These are phyloP conservation scores for Sorex fumeus DNA, from an alignment of 2,113 vertebrate genomes.

Conservation along the genomic window DNA sequence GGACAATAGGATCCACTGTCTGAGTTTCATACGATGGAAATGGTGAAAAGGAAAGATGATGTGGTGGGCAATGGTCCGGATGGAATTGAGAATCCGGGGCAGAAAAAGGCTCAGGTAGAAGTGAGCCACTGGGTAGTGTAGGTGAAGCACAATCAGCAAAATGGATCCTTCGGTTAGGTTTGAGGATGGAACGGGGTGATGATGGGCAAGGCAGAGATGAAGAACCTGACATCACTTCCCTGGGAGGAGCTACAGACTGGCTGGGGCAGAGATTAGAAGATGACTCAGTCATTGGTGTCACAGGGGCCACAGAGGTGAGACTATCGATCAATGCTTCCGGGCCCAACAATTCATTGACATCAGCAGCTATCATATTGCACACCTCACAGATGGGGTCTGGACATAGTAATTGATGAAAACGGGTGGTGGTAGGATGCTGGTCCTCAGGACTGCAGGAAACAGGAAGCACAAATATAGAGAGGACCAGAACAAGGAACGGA, in stretches of 20 bases:
- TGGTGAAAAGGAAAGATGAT: neutral
- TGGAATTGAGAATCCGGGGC: neutral
- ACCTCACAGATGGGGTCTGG: slow-evolving; percentile 38
- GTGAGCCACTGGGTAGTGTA: neutral
- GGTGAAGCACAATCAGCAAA: neutral
- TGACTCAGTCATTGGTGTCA: neutral
- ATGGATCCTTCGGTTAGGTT: neutral
- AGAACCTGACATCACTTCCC: neutral
- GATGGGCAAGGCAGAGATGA: neutral
- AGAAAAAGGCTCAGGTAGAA: neutral
- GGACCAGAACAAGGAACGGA: neutral
- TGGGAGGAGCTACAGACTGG: neutral
- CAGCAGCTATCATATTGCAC: neutral
- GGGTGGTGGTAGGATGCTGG: neutral
- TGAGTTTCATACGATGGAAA: neutral
- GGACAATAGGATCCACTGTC: neutral
- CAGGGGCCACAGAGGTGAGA: neutral
- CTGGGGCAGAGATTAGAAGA: neutral
- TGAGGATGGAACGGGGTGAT: neutral
- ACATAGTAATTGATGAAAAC: neutral
- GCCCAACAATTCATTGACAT: neutral
- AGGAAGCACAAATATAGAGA: slow-evolving; percentile 19
- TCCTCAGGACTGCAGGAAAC: neutral
- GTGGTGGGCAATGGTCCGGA: neutral
- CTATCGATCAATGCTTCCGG: neutral